phyloP scores from a whole-genome alignment of 2,888 invertebrate genomes.

The Acronicta psi region DNA sequence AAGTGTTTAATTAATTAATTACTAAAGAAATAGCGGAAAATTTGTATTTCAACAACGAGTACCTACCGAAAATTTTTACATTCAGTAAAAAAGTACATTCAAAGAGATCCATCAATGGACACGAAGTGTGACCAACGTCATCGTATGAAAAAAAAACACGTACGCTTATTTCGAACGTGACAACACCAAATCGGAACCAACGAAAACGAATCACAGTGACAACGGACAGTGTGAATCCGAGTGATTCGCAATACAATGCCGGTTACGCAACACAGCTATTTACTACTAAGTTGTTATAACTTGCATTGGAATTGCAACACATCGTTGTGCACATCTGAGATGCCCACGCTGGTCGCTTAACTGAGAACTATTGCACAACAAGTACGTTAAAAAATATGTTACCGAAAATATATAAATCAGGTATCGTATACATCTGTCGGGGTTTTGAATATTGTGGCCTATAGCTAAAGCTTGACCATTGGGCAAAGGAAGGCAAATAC shows the following conservation, averaged over 20 bases:
- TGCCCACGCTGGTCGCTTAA: slow-evolving; percentile 58
- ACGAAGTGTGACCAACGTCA: slow-evolving; percentile 22
- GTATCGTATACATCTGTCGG: background rate
- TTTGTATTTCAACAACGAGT: background rate
- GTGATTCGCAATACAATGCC: slow-evolving; percentile 59
- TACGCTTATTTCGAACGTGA: slow-evolving; percentile 57
- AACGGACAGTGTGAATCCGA: slow-evolving; percentile 42
- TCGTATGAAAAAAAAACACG: slow-evolving; percentile 10
- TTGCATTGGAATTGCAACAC: slow-evolving; percentile 66
- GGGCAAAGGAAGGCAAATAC: no score
- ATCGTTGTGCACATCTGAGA: slow-evolving; percentile 60
- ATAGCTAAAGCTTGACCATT: no score
- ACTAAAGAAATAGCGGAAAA: background rate
- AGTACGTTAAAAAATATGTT: slow-evolving; percentile 40
- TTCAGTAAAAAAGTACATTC: background rate
- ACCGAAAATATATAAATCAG: background rate
- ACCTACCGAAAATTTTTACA: no score
- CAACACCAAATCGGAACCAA: slow-evolving; percentile 39
- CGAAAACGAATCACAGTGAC: slow-evolving; percentile 33
- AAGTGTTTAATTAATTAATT: background rate
- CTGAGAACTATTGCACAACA: slow-evolving; percentile 53
- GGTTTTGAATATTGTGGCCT: no score
- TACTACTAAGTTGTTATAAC: slow-evolving; percentile 59
- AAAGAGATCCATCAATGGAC: slow-evolving; percentile 25
- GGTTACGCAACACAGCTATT: slow-evolving; percentile 59